Evolutionary conservation across 2,888 invertebrate genomes (phyloP).

Genomic region (Drosophila demipolita): DNA sequence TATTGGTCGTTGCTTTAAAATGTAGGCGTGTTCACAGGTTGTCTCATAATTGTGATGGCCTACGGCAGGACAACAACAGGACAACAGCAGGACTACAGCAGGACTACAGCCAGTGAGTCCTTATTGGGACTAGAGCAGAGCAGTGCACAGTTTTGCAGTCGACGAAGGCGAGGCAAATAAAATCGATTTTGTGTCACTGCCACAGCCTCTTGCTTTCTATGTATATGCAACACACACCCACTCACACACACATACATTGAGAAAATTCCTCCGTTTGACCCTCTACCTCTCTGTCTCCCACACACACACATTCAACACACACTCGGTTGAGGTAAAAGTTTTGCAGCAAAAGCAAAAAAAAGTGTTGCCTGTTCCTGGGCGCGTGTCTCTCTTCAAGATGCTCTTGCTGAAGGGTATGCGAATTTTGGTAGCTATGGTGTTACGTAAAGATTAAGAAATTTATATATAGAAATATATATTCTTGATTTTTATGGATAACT

Average conservation of each 20-base stretch:
- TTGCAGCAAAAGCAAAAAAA: constrained; percentile 36
- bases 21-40: constrained; percentile 77
- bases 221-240: constrained; percentile 47
- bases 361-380: constrained; percentile 51
- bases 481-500: background rate
- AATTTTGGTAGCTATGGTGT: background rate
- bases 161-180: constrained; percentile 55
- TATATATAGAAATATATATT: background rate
- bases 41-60: constrained; percentile 58
- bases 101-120: background rate
- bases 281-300: background rate
- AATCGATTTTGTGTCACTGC: constrained; percentile 80
- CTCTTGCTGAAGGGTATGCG: background rate
- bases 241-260: constrained; percentile 1
- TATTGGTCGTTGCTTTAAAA: constrained; percentile 83
- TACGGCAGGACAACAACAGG: constrained; percentile 36
- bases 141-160: constrained; percentile 24
- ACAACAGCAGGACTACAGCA: constrained; percentile 4
- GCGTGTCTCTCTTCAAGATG: constrained; percentile 10
- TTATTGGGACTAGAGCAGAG: background rate
- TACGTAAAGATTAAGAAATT: background rate
- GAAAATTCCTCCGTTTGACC: background rate
- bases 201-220: constrained; percentile 45
- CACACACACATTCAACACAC: background rate
- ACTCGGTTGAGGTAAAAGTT: constrained; percentile 66